Evolutionary conservation across 2,113 vertebrate species (phyloP), one percentile per base, ranked within the genome.

Genomic region (Vimba vimba): DNA sequence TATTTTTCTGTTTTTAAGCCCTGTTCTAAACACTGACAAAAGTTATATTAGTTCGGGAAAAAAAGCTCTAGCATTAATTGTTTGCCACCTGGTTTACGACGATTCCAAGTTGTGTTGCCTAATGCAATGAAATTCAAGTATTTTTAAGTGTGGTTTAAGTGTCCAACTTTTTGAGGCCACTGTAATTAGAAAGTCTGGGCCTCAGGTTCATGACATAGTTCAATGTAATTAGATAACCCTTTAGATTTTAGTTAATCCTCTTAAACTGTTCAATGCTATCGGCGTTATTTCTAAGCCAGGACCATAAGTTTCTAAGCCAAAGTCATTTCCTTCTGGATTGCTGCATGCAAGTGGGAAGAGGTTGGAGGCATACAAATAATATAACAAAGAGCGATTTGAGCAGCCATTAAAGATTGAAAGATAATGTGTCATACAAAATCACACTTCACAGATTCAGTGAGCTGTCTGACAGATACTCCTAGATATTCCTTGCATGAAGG

Each of bases 251-350:
- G 86, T 87, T 91, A 93, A 93, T 90, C 89, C 76, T 84, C 90
- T 91, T 91, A 90, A 90, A 87, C 27, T 71, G 83, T 88, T 90
- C 88, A 77, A 71, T 85, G 86, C 60, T n/a, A 82, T 71, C 43
- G 27, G 19, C 57, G 21, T 75, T 85, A 76, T 81, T 86, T 88
- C 89, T 86, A 79, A 75, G 82, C 85, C 87, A 86, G 83, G 88
- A 86, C 77, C 47, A 39, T 87, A 57, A 91, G 87, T 90, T 89
- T 86, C 85, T 89, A 74, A 90, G 81, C 87, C 91, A 91, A 92
- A 91, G 90, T 91, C 69, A 91, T 91, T 92, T 93, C 90, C 91
- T 92, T 82, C 64, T 85, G 89, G 88, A 90, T 92, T 91, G 88
- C 74, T 62, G 85, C 80, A 87, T 89, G 86, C 66, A n/a, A 64